A percentile compares a stretch with the other conserved stretches of the same genome.
Conservation (phyloP, 2,888 invertebrate species). For the Neoaliturus tenellus region DNA sequence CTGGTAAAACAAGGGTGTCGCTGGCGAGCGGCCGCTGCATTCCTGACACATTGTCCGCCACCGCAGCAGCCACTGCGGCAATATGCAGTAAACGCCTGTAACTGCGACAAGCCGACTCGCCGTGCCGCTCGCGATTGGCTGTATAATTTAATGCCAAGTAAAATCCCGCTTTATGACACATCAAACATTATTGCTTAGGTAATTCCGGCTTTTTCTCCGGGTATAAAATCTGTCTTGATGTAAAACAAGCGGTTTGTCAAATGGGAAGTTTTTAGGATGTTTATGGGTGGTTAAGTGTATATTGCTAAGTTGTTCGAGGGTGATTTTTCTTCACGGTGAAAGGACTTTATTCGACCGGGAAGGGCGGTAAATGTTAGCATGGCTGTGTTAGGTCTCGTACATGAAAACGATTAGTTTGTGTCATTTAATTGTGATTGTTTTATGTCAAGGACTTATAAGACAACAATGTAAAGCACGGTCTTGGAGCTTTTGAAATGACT, state of each 20-base stretch:
- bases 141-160: background rate
- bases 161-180: background rate
- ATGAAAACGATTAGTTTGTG: no score
- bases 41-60: background rate
- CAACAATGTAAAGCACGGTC: no score
- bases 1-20: conserved; percentile 5
- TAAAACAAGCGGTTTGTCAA: background rate
- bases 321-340: no score
- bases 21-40: background rate
- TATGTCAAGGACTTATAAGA: no score
- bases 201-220: background rate
- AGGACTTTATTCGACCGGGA: no score
- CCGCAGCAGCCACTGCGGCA: background rate
- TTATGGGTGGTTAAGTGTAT: no score
- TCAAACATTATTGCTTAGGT: background rate
- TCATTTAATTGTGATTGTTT: no score
- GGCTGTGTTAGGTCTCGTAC: no score
- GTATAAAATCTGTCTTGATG: background rate
- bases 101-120: background rate
- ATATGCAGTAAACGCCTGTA: conserved; percentile 1
- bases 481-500: no score
- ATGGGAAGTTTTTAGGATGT: background rate
- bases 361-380: no score
- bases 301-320: no score
- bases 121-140: background rate